Percentiles rank a stretch among this genome's conserved stretches.
Conservation (phyloP, 2,888 invertebrate genomes). For the Erebia palarica region DNA sequence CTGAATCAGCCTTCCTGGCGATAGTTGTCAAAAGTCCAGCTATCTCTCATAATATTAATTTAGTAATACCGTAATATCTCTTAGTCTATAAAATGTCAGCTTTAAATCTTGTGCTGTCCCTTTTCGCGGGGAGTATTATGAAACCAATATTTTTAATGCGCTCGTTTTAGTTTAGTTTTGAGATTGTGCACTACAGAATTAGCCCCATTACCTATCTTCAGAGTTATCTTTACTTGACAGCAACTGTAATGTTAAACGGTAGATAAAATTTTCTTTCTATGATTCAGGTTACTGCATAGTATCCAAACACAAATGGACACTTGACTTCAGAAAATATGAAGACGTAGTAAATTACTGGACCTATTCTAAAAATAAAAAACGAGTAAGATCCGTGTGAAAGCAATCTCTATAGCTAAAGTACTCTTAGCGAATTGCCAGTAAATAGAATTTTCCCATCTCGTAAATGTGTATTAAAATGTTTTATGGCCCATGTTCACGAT, state of each 20-base stretch:
- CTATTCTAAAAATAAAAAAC: background rate
- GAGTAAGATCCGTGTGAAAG: constrained; percentile 1
- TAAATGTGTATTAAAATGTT: constrained; percentile 11
- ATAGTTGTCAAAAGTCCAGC: too few species aligned
- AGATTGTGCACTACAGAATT: too few species aligned
- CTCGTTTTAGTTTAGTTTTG: too few species aligned
- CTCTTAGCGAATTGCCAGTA: constrained; percentile 2
- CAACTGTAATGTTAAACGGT: background rate
- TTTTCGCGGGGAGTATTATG: too few species aligned
- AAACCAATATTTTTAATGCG: too few species aligned
- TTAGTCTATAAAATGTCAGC: too few species aligned
- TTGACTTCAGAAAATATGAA: background rate
- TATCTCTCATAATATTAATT: too few species aligned
- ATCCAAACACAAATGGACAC: background rate
- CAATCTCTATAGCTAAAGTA: background rate
- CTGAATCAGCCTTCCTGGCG: too few species aligned
- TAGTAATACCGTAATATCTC: too few species aligned
- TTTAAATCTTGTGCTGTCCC: too few species aligned
- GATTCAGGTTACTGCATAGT: background rate
- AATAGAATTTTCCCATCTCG: background rate
- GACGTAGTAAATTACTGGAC: background rate
- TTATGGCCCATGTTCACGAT: constrained; percentile 12
- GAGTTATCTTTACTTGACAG: too few species aligned
- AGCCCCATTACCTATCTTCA: too few species aligned
- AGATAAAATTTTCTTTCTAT: background rate